These are phyloP conservation scores for Autographa pulchrina DNA, from an alignment of 2,888 invertebrate species.

Conservation along the genomic window DNA sequence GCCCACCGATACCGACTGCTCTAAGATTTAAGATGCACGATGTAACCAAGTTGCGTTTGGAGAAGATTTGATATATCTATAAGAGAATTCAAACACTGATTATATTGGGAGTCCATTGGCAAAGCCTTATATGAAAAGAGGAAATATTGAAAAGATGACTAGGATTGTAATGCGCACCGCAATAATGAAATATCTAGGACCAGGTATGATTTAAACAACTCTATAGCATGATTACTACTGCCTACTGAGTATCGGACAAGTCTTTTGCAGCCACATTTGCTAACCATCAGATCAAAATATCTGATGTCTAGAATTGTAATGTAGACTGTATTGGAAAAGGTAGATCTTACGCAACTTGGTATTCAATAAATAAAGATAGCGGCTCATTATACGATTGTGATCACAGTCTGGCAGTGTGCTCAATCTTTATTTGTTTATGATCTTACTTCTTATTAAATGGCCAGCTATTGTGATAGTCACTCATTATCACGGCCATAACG, in stretches of 20 bases:
- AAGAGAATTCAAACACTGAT: neutral
- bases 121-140: neutral
- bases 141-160: no score
- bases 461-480: constrained; percentile 15
- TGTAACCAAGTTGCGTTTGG: constrained; percentile 45
- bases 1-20: constrained; percentile 45
- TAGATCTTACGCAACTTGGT: neutral
- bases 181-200: no score
- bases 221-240: no score
- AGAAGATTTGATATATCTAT: constrained; percentile 7
- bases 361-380: neutral
- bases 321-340: no score
- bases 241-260: no score
- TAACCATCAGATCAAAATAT: no score
- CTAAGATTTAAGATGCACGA: constrained; percentile 70
- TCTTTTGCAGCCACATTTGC: no score
- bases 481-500: constrained; percentile 26
- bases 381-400: no score
- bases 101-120: neutral
- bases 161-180: no score
- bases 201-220: no score
- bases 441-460: constrained; percentile 11
- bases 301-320: no score
- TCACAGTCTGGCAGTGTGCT: neutral
- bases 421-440: constrained; percentile 33